Evolutionary conservation across 2,113 vertebrate species (phyloP), one percentile per base, ranked within the genome.

Genomic region (Rhinolophus ferrumequinum): DNA sequence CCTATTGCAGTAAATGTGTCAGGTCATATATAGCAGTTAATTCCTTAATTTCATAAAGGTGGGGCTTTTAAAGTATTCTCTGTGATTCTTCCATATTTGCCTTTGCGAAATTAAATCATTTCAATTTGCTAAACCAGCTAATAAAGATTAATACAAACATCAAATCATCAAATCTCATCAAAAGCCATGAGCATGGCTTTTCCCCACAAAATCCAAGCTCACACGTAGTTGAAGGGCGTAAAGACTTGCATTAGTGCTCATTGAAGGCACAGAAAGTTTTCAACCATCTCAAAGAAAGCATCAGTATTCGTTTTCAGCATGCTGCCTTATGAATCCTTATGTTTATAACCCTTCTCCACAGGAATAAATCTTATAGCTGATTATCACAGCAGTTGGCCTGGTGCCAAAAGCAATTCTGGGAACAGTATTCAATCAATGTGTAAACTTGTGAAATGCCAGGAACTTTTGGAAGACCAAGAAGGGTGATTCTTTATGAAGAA

Each of bases 351-450:
- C 98, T 98, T 98, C 98, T 98, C 98, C 96, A 98, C 98, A 98
- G 98, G 97, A 98, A 99, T 99, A 99, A 99, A 99, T 99, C 99
- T 99, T 98, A 98, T 97, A 98, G 98, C 96, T 98, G 98, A 99
- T 99, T 99, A 99, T 99, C 99, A 98, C 98, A 98, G 98, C 98
- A 96, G 98, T 98, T 99, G 99, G 98, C 97, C 56, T 56, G 6
- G 91, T 93, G 98, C 98, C 98, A 98, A 92, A 93, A 96, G 98
- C 97, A 97, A 98, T 98, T 98, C 98, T 98, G 98, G 98, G 98
- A 98, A 98, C 95, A 93, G 96, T 96, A 86, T 98, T 98, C 98
- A 98, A 98, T 99, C 98, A 98, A 97, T 95, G 98, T 96, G 95
- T 98, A 98, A 98, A 98, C 97, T 96, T 98, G 98, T 98, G 96